phyloP scores from a whole-genome alignment of 2,888 invertebrate genomes.

The Amorpha juglandis region DNA sequence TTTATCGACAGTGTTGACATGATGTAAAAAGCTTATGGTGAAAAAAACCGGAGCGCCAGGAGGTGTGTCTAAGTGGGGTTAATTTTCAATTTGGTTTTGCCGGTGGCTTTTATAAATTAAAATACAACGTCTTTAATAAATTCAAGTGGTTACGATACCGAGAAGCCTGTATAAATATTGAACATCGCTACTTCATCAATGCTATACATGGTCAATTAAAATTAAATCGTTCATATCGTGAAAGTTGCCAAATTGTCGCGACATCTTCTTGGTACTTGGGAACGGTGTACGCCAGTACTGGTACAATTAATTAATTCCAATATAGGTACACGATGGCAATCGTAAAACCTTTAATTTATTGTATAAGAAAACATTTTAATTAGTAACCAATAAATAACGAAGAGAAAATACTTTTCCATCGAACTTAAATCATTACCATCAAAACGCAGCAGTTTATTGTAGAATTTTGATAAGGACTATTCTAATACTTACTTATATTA shows the following conservation, averaged over 20 bases:
- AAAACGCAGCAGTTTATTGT: neutral
- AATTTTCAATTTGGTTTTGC: constrained; percentile 80
- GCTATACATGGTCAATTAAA: constrained; percentile 65
- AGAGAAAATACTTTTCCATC: constrained; percentile 5
- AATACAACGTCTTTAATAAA: constrained; percentile 63
- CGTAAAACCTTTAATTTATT: constrained; percentile 31
- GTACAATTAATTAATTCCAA: constrained; percentile 44
- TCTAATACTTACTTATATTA: too few relatives aligned
- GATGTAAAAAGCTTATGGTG: constrained; percentile 63
- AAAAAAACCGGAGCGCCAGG: constrained; percentile 68
- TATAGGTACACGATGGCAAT: constrained; percentile 36
- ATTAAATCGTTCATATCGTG: constrained; percentile 57
- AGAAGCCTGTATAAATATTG: constrained; percentile 67
- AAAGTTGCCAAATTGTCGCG: constrained; percentile 54
- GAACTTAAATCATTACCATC: neutral
- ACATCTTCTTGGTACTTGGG: constrained; percentile 43
- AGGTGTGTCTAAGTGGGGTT: constrained; percentile 78
- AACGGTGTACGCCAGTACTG: constrained; percentile 24
- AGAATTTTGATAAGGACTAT: too few relatives aligned
- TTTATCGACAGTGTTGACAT: constrained; percentile 80
- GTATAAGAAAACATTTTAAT: constrained; percentile 6
- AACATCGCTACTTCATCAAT: constrained; percentile 62
- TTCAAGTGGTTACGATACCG: constrained; percentile 59
- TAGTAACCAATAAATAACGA: constrained; percentile 16
- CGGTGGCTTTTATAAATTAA: constrained; percentile 78